These are phyloP conservation scores for Podarcis siculus DNA, from an alignment of 2,797 vertebrate species.

Conservation along the genomic window DNA sequence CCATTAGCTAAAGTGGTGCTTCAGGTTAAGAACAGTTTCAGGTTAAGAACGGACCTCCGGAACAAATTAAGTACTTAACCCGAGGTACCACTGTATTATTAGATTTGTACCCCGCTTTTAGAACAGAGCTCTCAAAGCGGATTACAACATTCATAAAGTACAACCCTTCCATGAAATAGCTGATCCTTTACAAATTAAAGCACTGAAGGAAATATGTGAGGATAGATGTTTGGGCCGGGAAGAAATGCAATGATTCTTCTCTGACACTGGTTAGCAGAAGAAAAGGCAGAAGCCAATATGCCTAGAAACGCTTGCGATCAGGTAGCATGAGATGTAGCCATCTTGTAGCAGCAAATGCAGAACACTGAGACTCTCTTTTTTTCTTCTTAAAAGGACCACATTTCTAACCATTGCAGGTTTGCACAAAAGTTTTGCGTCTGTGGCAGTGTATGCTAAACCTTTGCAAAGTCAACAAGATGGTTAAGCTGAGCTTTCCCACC, in stretches of 20 bases:
- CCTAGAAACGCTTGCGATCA: background rate
- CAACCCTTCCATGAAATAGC: background rate
- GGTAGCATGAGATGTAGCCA: background rate
- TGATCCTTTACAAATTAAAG: background rate
- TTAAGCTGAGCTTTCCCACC: background rate
- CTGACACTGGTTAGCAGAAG: background rate
- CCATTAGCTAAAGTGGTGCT: too few species aligned
- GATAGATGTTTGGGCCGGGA: background rate
- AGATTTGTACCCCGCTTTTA: background rate
- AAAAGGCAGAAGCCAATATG: background rate
- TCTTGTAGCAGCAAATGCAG: background rate
- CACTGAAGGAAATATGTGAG: background rate
- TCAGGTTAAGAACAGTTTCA: too few species aligned
- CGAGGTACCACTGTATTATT: background rate
- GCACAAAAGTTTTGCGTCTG: background rate
- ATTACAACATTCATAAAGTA: background rate
- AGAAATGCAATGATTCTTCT: conserved; percentile 25
- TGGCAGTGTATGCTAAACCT: background rate
- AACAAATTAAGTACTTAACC: too few species aligned
- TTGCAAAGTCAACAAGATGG: background rate
- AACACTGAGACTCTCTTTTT: background rate
- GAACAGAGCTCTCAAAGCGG: background rate
- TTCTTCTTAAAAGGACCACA: background rate
- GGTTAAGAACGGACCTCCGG: too few species aligned
- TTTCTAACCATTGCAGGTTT: background rate